These are phyloP conservation scores for Vanessa atalanta DNA, from an alignment of 1,140 invertebrate genomes.

Conservation along the genomic window DNA sequence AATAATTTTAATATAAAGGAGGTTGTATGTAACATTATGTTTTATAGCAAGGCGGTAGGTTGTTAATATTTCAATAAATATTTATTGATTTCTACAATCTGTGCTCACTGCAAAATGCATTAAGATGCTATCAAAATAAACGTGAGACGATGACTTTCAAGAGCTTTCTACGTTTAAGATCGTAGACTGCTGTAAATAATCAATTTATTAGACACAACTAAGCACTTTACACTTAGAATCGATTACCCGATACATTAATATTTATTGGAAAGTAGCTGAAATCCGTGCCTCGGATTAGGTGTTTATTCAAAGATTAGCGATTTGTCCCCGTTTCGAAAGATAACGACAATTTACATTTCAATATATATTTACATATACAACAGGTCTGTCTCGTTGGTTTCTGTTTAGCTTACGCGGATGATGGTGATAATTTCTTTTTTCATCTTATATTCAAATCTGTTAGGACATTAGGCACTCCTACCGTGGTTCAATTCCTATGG, in stretches of 20 bases:
- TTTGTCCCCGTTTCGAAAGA: no score
- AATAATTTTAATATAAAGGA: no score
- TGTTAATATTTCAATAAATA: neutral
- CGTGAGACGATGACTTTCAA: slow-evolving; percentile 4
- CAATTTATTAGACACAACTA: slow-evolving; percentile 31
- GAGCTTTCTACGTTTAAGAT: slow-evolving; percentile 13
- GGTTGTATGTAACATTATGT: no score
- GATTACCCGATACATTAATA: slow-evolving; percentile 32
- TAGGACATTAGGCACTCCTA: no score
- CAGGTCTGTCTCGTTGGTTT: no score
- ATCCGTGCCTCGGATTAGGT: neutral
- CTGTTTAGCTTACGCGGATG: no score
- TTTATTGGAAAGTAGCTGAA: neutral
- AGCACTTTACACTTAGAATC: slow-evolving; percentile 33
- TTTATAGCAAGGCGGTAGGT: no score
- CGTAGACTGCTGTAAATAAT: slow-evolving; percentile 14
- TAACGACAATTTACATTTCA: no score
- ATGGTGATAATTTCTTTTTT: no score
- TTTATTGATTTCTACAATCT: neutral
- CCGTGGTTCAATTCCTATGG: no score
- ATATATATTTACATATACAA: no score
- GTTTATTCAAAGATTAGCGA: neutral
- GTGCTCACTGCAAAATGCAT: neutral
- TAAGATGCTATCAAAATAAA: slow-evolving; percentile 12
- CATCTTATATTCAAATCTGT: no score